Percentiles rank a stretch among this genome's conserved stretches.
Conservation (phyloP, 1,140 invertebrate species). For the Musca domestica region DNA sequence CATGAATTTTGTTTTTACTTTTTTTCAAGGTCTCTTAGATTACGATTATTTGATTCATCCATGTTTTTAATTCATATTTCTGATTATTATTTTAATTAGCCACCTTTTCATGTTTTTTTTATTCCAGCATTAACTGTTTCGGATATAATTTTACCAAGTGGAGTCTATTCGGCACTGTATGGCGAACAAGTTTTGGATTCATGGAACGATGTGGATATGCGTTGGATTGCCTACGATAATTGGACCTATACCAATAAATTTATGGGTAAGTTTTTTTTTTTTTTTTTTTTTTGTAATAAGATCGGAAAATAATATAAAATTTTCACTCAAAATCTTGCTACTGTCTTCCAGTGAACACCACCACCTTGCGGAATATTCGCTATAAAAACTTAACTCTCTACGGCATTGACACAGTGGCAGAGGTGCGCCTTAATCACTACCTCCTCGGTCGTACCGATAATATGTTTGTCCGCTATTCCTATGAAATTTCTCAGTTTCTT, state of each 20-base stretch:
- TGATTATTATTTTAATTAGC: too few relatives aligned
- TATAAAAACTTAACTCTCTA: slow-evolving; percentile 66
- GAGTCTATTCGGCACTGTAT: slow-evolving; percentile 73
- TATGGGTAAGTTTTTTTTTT: slow-evolving; percentile 43
- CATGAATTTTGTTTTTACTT: too few relatives aligned
- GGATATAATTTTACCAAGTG: slow-evolving; percentile 72
- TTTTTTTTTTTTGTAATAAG: too few relatives aligned
- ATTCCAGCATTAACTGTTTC: slow-evolving; percentile 28
- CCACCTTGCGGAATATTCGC: slow-evolving; percentile 29
- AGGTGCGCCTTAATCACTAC: slow-evolving; percentile 71
- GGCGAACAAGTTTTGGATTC: slow-evolving; percentile 65
- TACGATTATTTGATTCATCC: too few relatives aligned
- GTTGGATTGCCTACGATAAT: slow-evolving; percentile 76
- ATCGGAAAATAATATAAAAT: background rate
- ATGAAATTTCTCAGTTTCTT: slow-evolving; percentile 62
- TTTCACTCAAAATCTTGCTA: background rate
- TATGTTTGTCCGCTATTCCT: slow-evolving; percentile 86
- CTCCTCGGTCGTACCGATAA: slow-evolving; percentile 73
- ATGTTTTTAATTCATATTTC: too few relatives aligned
- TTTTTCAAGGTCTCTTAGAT: too few relatives aligned
- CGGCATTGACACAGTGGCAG: slow-evolving; percentile 84
- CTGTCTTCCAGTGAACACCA: background rate
- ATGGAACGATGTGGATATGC: slow-evolving; percentile 76
- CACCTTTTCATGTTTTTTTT: too few relatives aligned
- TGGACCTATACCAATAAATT: slow-evolving; percentile 73